Conservation (phyloP, 1,140 invertebrate genomes). For the Aphelinus atriplicis region DNA sequence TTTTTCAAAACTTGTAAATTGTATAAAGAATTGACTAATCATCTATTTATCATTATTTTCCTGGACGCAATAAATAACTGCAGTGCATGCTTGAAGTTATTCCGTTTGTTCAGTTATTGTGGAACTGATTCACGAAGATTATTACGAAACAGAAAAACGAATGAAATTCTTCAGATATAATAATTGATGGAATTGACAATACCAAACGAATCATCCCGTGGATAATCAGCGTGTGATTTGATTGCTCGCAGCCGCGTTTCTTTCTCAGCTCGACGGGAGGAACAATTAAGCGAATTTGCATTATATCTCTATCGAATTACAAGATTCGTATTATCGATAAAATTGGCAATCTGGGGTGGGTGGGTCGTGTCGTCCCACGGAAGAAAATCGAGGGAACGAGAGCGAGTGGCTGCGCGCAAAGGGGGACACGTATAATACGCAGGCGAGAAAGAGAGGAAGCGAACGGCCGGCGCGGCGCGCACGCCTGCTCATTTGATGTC, state of each 20-base stretch:
- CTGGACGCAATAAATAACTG: too few species aligned
- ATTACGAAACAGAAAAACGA: too few species aligned
- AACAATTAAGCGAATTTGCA: conserved; percentile 68
- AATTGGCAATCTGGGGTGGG: conserved; percentile 61
- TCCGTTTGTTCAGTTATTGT: too few species aligned
- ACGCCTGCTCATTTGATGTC: conserved; percentile 55
- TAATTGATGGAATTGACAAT: too few species aligned
- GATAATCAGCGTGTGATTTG: conserved; percentile 42
- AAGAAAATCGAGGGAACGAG: conserved; percentile 30
- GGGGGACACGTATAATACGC: too few species aligned
- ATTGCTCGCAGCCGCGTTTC: conserved; percentile 33
- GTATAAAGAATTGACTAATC: too few species aligned
- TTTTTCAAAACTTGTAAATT: too few species aligned
- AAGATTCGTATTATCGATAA: conserved; percentile 66
- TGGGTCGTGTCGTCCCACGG: conserved; percentile 37
- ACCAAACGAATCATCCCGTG: not conserved
- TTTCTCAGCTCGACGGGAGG: conserved; percentile 45
- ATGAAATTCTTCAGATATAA: too few species aligned
- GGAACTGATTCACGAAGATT: too few species aligned
- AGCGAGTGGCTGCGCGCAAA: conserved; percentile 36
- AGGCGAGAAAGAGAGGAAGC: too few species aligned
- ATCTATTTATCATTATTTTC: too few species aligned
- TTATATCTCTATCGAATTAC: conserved; percentile 67
- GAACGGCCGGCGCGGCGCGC: not conserved
- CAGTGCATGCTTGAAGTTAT: too few species aligned